Conservation (phyloP, 2,888 invertebrate genomes). For the Andrena marginata region DNA sequence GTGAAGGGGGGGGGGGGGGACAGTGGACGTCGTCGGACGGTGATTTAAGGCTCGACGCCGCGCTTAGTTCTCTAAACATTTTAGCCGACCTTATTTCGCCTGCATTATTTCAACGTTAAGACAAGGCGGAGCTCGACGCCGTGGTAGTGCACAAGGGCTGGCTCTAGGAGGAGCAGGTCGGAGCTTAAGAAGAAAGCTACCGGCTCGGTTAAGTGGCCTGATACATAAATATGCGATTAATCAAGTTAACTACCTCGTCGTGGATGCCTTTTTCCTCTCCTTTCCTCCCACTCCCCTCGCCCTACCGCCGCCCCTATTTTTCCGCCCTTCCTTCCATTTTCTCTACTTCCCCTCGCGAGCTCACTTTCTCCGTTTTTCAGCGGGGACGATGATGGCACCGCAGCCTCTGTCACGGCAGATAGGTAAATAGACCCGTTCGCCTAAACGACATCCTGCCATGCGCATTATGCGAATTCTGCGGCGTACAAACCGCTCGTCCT, state of each 20-base stretch:
- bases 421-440: constrained; percentile 77
- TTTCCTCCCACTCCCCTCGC: neutral
- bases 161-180: constrained; percentile 58
- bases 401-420: constrained; percentile 56
- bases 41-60: constrained; percentile 78
- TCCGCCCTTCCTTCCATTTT: constrained; percentile 13
- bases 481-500: constrained; percentile 65
- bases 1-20: constrained; percentile 61
- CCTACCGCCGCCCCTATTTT: neutral
- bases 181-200: constrained; percentile 73
- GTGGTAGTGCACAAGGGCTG: constrained; percentile 60
- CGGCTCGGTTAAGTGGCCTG: constrained; percentile 80
- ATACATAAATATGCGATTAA: constrained; percentile 84
- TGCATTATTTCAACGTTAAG: constrained; percentile 82
- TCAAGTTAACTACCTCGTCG: constrained; percentile 80
- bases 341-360: constrained; percentile 2
- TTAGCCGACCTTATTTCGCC: constrained; percentile 81
- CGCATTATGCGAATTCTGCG: constrained; percentile 72
- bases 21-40: constrained; percentile 69
- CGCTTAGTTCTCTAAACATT: constrained; percentile 82
- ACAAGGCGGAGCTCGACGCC: constrained; percentile 66
- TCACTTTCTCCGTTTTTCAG: constrained; percentile 46
- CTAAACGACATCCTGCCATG: constrained; percentile 71
- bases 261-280: constrained; percentile 64
- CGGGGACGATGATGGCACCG: constrained; percentile 31